Evolutionary conservation across 2,113 vertebrate species (phyloP), one percentile per base, ranked within the genome.

Genomic region (Neotoma lepida): DNA sequence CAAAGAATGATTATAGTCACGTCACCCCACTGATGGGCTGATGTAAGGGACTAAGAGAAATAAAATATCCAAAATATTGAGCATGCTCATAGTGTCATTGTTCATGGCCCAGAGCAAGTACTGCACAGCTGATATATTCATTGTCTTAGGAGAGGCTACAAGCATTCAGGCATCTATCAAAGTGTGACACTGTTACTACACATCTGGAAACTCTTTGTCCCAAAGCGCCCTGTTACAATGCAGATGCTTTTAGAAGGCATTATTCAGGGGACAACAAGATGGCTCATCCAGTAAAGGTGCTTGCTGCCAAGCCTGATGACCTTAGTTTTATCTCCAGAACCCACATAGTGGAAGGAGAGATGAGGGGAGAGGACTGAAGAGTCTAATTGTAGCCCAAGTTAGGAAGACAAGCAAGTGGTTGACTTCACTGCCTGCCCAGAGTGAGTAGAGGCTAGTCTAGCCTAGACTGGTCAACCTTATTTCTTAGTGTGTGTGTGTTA

Each of bases 11-110:
- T 35, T 80, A 61, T 4, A 58, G 33, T 46, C 0, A 35, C 26
- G 58, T 87, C 14, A 66, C 39, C 0, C 0, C 6, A 5, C 3
- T 4, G 30, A 64, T 49, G 46, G 12, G 0, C 5, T n/a, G 10
- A 41, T 51, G 33, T 87, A 51, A 76, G 58, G 58, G 46, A n/a
- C 20, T 9, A 26, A 74, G 22, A 44, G 66, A 56, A 41, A 58
- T 41, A 39, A 87, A 39, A 12, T 44, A 14, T 10, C 18, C 70
- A 28, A 85, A 85, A 20, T 85, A 85, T 33, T 46, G 41, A 33
- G 17, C 28, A 46, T 35, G 14, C 18, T 35, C 82, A 64, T 46
- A 41, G 22, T 71, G 13, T 33, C 54, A 22, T 26, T n/a, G 9
- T 68, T 6, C 2, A 1, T 46, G 73, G 22, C 46, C 44, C n/a